A percentile compares a stretch with the other conserved stretches of the same genome.
Evolutionary conservation across 2,797 vertebrate genomes (phyloP).

Genomic region (Acestrorhynchus altus): DNA sequence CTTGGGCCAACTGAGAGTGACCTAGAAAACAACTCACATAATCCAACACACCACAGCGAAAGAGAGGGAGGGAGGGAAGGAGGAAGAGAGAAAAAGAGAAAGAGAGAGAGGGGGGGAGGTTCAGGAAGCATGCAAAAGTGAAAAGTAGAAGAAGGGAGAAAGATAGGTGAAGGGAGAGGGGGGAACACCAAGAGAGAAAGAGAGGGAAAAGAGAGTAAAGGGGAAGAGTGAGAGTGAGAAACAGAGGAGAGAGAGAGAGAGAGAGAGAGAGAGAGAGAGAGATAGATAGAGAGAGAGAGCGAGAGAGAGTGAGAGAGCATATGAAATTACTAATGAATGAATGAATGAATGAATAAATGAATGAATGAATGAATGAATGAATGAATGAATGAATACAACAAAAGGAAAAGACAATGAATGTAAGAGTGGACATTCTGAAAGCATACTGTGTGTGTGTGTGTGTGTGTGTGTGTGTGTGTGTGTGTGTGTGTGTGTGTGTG

Average conservation of each 20-base stretch:
- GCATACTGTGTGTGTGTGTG: not conserved
- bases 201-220: no score
- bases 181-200: no score
- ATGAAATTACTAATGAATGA: not conserved
- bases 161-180: not conserved
- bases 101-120: no score
- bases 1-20: constrained; percentile 57
- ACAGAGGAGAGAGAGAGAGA: not conserved
- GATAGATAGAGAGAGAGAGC: no score
- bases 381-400: not conserved
- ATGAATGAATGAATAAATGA: not conserved
- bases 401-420: not conserved
- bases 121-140: no score
- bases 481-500: not conserved
- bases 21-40: constrained; percentile 76
- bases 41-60: constrained; percentile 59
- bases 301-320: not conserved
- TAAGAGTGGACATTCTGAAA: not conserved
- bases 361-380: no score
- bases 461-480: not conserved
- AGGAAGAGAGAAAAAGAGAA: not conserved
- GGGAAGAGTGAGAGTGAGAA: not conserved
- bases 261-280: not conserved
- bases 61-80: constrained; percentile 12
- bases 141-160: not conserved